phyloP scores from a whole-genome alignment of 2,888 invertebrate species.

The Cephus spinipes region DNA sequence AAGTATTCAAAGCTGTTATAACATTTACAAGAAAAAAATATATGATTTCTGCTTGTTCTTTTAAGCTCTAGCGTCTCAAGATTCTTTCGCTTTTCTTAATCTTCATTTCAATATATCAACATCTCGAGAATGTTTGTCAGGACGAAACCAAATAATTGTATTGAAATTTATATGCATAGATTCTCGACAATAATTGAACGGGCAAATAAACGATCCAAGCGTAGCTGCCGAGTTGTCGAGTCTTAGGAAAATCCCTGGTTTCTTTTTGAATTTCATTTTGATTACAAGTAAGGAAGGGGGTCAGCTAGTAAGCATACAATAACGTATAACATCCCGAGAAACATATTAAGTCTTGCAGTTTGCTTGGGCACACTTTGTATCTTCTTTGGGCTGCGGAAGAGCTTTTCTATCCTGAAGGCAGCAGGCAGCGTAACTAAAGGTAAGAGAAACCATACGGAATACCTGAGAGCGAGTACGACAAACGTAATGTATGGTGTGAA shows the following conservation, averaged over 20 bases:
- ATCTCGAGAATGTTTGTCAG: neutral
- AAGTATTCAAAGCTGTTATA: neutral
- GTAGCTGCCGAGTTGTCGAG: neutral
- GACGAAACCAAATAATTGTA: neutral
- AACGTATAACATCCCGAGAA: constrained; percentile 91
- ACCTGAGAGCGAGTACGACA: constrained; percentile 85
- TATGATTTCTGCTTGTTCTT: neutral
- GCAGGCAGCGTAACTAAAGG: constrained; percentile 88
- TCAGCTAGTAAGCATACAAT: constrained; percentile 74
- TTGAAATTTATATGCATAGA: neutral
- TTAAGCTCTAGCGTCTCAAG: neutral
- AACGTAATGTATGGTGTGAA: constrained; percentile 93
- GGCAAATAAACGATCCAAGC: neutral
- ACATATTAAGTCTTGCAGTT: constrained; percentile 91
- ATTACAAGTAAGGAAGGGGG: constrained; percentile 59
- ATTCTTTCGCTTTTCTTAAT: neutral
- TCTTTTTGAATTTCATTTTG: neutral
- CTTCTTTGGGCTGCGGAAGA: constrained; percentile 82
- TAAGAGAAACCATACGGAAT: constrained; percentile 88
- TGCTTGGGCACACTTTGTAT: constrained; percentile 87
- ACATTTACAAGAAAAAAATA: neutral
- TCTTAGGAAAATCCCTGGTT: neutral
- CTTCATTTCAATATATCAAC: neutral
- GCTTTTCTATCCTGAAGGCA: constrained; percentile 91
- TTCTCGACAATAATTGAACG: neutral